Base-by-base conservation (phyloP, 2,113 vertebrate genomes). In the Ciconia maguari region DNA sequence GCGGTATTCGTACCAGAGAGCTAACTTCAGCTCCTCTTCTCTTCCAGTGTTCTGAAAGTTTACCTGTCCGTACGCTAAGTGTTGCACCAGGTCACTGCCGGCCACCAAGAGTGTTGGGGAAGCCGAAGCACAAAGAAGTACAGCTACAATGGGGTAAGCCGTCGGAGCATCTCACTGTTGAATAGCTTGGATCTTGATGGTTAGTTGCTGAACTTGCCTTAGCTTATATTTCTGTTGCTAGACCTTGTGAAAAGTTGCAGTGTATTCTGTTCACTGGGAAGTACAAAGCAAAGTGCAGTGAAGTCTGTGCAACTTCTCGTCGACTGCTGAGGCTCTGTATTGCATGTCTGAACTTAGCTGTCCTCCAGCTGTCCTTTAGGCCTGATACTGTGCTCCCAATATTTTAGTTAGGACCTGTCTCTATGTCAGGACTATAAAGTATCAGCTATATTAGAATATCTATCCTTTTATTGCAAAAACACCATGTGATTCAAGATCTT, bases 71-170 rank as follows among this genome's bases (percentile, higher is more conserved):
- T 55, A 99, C 99, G 48, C 98, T 99, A 87, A 99, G 99, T 77
- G 98, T 99, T 62, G 99, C 99, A 21, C 99, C 99, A 20, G 99
- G 99, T 24, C 98, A 95, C 65, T 99, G 99, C 96, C 98, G 98
- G 83, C 98, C 99, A 4, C 99, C 99, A 7, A 96, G 99, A 87
- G 97, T 99, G 57, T 90, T 99, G 96, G 99, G 99, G 82, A 99
- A 99, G 98, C 98, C 99, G 64, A 99, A 99, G 98, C 99, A 99
- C 98, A 99, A 99, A 98, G 99, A 99, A 89, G 98, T 99, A 76
- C 98, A 99, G 97, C 98, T 99, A 78, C 98, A 99, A 65, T 99
- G 99, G 99, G 99, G 99, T 99, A 96, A 99, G 98, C 90, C 42
- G 8, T 20, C 7, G 34, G 42, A 72, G 14, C 65, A 7, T 69